Evolutionary conservation across 2,888 invertebrate genomes (phyloP), one percentile per base, ranked within the genome.

Genomic region (Brenthis hecate): DNA sequence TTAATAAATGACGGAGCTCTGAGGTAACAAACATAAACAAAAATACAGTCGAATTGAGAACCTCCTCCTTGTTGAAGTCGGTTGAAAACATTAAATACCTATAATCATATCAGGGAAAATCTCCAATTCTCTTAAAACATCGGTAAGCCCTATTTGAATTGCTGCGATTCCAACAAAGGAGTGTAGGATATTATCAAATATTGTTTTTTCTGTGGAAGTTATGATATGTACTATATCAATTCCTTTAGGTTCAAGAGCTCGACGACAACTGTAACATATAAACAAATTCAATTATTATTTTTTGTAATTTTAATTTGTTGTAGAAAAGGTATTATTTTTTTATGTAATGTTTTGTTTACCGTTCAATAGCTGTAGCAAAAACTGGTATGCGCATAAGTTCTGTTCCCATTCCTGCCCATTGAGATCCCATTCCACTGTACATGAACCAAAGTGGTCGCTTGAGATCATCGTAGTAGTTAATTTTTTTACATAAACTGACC

Each of bases 141-240:
- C 19, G 19, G 19, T 19, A 19, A 19, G 19, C 19, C 19, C 19
- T 19, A 19, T 19, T 19, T 19, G 19, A 19, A 19, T 19, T 19
- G 19, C 19, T 19, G 96, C 95, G 71, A 96, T 96, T 16, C 95
- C 95, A 16, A 96, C 94, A 83, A 97, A 97, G 1, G 95, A 95
- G 82, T 96, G 91, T 5, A 96, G 81, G 53, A 96, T 95, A 78
- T 95, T 95, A 64, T 89, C 83, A 65, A 86, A 89, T 16, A 78
- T 86, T 0, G 82, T 87, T 23, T 94, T 93, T 77, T 96, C 95
- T 1, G 88, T 86, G 0, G 94, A 93, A 14, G 95, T 94, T 13
- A 96, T 87, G 51, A 96, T 93, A 6, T 95, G 81, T 51, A 95
- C 91, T 1, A 97, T 90, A 77, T 96, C 94, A 2, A 96, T 76